Conservation (phyloP, 2,113 vertebrate genomes). For the Pholis gunnellus region DNA sequence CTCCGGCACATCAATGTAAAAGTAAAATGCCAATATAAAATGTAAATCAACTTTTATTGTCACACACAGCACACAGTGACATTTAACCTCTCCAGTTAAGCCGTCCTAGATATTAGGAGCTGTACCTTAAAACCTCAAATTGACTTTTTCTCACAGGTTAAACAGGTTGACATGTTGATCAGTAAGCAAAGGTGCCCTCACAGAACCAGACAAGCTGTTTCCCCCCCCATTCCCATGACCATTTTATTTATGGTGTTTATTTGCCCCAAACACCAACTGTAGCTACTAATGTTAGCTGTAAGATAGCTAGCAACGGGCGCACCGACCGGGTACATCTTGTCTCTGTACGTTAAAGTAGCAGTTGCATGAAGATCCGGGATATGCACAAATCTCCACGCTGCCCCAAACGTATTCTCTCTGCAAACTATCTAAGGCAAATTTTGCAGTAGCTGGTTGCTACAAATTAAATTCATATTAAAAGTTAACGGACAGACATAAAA, state of each 20-base stretch:
- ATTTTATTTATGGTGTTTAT: neutral
- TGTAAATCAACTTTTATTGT: too few relatives aligned
- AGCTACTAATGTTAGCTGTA: neutral
- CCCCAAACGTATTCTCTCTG: neutral
- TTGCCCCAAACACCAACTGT: neutral
- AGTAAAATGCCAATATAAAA: neutral
- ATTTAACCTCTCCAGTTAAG: neutral
- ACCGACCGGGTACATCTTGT: neutral
- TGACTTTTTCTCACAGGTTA: neutral
- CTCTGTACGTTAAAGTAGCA: neutral
- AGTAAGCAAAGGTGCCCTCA: neutral
- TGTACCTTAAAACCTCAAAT: neutral
- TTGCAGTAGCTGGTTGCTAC: slow-evolving; percentile 1
- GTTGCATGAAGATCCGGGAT: neutral
- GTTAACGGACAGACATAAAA: neutral
- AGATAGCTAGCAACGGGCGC: neutral
- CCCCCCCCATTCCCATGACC: too few relatives aligned
- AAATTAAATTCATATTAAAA: neutral
- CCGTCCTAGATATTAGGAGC: too few relatives aligned
- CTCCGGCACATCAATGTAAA: neutral
- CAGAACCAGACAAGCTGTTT: neutral
- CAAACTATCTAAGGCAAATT: neutral
- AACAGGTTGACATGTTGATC: neutral
- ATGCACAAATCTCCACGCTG: neutral
- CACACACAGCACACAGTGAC: neutral